These are phyloP conservation scores for Petroica traversi DNA, from an alignment of 2,113 vertebrate species.

Conservation along the genomic window DNA sequence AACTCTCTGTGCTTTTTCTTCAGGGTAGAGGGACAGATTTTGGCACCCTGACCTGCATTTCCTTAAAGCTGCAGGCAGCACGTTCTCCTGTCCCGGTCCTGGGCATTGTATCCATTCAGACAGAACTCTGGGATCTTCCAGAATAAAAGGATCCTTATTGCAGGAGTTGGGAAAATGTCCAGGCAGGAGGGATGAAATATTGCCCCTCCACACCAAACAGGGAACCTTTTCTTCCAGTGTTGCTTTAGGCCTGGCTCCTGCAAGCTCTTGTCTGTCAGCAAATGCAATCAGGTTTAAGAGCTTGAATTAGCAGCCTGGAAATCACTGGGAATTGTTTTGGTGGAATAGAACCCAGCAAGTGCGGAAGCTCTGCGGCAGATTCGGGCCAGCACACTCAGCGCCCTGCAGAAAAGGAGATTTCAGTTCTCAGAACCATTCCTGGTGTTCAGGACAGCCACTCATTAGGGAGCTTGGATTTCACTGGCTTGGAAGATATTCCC, in stretches of 20 bases:
- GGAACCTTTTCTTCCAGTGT: conserved; percentile 38
- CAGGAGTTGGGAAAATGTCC: not conserved
- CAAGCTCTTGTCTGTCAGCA: conserved; percentile 40
- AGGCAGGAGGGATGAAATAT: conserved; percentile 4
- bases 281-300: conserved; percentile 22
- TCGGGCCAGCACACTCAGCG: not conserved
- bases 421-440: not conserved
- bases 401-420: conserved; percentile 3
- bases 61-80: not conserved
- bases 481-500: not conserved
- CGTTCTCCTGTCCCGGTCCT: not conserved
- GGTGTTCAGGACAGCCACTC: not conserved
- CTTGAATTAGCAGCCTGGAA: conserved; percentile 15
- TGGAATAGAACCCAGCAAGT: not conserved
- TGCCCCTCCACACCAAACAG: not conserved
- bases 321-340: conserved; percentile 7
- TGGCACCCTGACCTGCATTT: not conserved
- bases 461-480: conserved; percentile 6
- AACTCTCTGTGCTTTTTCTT: not conserved
- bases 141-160: not conserved
- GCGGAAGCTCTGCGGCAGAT: not conserved
- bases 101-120: not conserved
- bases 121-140: not conserved
- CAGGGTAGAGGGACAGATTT: not conserved
- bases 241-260: not conserved